Base-by-base conservation (phyloP, 2,797 vertebrate genomes). In the Phyllotis vaccarum region DNA sequence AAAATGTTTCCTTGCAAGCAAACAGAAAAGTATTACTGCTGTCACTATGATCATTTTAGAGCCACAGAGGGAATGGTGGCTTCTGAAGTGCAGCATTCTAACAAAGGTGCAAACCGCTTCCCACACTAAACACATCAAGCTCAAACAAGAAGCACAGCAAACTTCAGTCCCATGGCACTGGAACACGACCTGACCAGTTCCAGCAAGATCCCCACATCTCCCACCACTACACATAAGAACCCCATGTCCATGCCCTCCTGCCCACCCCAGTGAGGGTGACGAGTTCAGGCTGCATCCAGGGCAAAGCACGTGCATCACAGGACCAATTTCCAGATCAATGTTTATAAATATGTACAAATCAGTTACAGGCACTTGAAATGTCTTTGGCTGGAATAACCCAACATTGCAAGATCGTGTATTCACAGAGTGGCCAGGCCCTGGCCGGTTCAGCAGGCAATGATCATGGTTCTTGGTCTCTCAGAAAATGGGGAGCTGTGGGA, bases 311-410 rank as follows among this genome's bases (percentile, higher is more conserved):
- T 98, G 98, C 98, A 98, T 98, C 98, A 98, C 95, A 98, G 98
- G 98, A 98, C 98, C 98, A 97, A 96, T 96, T 97, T 98, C 97
- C 94, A 98, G 98, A 98, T 95, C 97, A 95, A 97, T 97, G 96
- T 97, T 99, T 99, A 99, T 98, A 99, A 99, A 99, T 99, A 99
- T 99, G 98, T 99, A 99, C 99, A 99, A 99, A 99, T 99, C 99
- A 99, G 99, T 99, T 99, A 99, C 99, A 99, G 99, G 99, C 99
- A 99, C 99, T 99, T 99, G 98, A 99, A 99, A 99, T 98, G 99
- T 99, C 99, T 99, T 99, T 99, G 99, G 99, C 99, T 99, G 99
- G 99, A 99, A 98, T 99, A 99, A 99, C 99, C 99, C 99, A 99
- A 99, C 99, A 98, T 99, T 99, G 99, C 99, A 99, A 99, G 99